Conservation (phyloP, 1,140 invertebrate species). For the Drosophila tropicalis region DNA sequence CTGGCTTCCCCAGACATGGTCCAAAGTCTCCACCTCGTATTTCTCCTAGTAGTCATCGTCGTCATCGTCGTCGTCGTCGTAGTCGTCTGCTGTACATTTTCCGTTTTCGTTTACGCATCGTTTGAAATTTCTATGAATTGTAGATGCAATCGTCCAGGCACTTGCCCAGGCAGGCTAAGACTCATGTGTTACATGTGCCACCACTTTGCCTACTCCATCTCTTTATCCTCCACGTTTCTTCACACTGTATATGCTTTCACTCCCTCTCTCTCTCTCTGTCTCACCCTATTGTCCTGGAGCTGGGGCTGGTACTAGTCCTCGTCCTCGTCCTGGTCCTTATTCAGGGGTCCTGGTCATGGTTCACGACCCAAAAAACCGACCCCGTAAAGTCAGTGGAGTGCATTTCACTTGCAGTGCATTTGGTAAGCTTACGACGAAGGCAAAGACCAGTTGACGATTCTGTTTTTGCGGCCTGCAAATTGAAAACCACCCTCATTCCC, state of each 20-base stretch:
- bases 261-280: too few species aligned
- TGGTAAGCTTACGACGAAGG: constrained; percentile 79
- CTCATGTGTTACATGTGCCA: constrained; percentile 64
- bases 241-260: neutral
- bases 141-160: constrained; percentile 81
- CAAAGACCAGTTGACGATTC: constrained; percentile 69
- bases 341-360: constrained; percentile 36
- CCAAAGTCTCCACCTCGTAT: constrained; percentile 5
- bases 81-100: constrained; percentile 60
- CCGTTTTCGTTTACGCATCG: constrained; percentile 81
- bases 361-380: constrained; percentile 51
- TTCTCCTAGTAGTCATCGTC: constrained; percentile 12
- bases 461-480: constrained; percentile 66
- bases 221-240: neutral
- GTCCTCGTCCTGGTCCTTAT: neutral
- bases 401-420: constrained; percentile 80
- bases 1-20: constrained; percentile 13
- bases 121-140: constrained; percentile 83
- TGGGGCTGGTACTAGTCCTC: too few species aligned
- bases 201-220: neutral
- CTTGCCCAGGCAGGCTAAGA: constrained; percentile 51
- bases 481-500: constrained; percentile 49
- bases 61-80: constrained; percentile 24
- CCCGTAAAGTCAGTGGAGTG: constrained; percentile 71
- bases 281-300: too few species aligned